A percentile compares a stretch with the other conserved stretches of the same genome.
Evolutionary conservation across 2,888 invertebrate species (phyloP).

Genomic region (Leucophenga maculata): DNA sequence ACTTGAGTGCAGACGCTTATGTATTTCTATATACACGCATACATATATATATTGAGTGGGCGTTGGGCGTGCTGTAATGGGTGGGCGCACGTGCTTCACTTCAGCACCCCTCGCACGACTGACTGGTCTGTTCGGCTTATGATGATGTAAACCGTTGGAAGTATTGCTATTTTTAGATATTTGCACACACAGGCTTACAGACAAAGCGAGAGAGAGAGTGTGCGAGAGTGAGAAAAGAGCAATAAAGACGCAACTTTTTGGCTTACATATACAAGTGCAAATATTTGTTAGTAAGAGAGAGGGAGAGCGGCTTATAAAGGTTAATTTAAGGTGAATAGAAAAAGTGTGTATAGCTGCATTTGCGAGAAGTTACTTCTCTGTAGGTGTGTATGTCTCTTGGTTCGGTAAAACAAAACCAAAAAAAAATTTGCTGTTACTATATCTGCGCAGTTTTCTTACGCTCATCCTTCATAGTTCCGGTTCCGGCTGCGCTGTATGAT

Average conservation of each 20-base stretch:
- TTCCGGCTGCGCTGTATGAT: no score
- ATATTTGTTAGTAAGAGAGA: background rate
- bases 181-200: background rate
- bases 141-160: slow-evolving; percentile 42
- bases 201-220: background rate
- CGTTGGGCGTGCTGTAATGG: background rate
- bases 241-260: background rate
- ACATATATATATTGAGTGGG: background rate
- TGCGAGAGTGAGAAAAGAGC: background rate
- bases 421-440: no score
- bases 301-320: slow-evolving; percentile 30
- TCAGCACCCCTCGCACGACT: background rate
- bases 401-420: no score
- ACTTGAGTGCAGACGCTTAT: background rate
- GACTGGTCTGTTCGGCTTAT: background rate
- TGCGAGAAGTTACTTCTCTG: background rate
- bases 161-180: slow-evolving; percentile 39
- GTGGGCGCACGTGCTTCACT: background rate
- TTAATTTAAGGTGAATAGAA: slow-evolving; percentile 42
- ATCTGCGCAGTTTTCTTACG: no score
- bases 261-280: background rate
- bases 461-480: no score
- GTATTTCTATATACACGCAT: background rate
- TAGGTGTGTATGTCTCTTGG: background rate
- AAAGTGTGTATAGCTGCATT: background rate